These are phyloP conservation scores for Oncorhynchus kisutch DNA, from an alignment of 2,113 vertebrate genomes.

Conservation along the genomic window DNA sequence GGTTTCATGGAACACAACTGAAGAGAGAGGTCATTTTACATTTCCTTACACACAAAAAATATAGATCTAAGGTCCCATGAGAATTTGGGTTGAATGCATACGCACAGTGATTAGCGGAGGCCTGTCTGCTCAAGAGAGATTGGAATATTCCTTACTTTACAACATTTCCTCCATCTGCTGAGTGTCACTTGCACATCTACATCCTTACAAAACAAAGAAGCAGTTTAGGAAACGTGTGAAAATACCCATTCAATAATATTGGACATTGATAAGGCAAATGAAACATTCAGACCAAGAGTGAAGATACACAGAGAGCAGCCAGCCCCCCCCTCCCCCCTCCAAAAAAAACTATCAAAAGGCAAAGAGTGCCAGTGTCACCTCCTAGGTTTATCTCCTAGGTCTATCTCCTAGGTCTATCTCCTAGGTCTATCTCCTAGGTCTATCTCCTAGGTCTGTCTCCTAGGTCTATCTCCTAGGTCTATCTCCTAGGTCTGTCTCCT, in stretches of 20 bases:
- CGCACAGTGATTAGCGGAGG: conserved; percentile 62
- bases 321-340: not conserved
- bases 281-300: conserved; percentile 18
- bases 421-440: too few species aligned
- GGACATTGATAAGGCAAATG: conserved; percentile 38
- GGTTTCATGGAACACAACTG: not conserved
- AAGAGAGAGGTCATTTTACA: conserved; percentile 44
- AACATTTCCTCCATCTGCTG: conserved; percentile 22
- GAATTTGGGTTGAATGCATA: conserved; percentile 39
- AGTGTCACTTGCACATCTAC: conserved; percentile 42
- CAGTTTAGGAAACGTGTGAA: conserved; percentile 1
- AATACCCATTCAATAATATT: conserved; percentile 22
- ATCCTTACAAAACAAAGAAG: conserved; percentile 2
- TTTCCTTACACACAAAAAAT: conserved; percentile 39
- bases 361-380: not conserved
- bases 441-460: too few species aligned
- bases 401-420: not conserved
- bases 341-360: not conserved
- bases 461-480: too few species aligned
- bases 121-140: conserved; percentile 28
- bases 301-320: conserved; percentile 16
- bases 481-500: too few species aligned
- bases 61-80: conserved; percentile 23
- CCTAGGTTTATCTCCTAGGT: not conserved
- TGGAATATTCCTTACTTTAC: conserved; percentile 1